Evolutionary conservation across 2,113 vertebrate species (phyloP).

Genomic region (Aleadryas rufinucha): DNA sequence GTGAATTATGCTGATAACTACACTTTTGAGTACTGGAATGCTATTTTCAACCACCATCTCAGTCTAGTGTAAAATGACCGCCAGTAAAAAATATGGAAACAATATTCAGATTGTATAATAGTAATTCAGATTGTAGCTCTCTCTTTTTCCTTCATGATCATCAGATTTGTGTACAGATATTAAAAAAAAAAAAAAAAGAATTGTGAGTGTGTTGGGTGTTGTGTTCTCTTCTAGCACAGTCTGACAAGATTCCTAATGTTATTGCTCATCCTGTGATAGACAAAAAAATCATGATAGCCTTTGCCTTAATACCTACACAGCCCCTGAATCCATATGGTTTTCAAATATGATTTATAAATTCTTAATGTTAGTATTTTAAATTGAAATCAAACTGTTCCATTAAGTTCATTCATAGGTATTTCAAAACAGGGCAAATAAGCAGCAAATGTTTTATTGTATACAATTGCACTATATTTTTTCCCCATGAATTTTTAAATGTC

Average conservation of each 20-base stretch:
- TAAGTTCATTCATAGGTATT: not conserved
- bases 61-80: not conserved
- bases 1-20: not conserved
- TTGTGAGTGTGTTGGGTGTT: not conserved
- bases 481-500: not conserved
- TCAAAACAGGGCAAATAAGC: not conserved
- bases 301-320: not conserved
- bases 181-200: not conserved
- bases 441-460: not conserved
- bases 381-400: not conserved
- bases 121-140: not conserved
- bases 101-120: not conserved
- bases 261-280: not conserved
- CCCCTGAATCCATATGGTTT: rapidly evolving
- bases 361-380: not conserved
- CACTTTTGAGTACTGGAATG: not conserved
- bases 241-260: not conserved
- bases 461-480: not conserved
- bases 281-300: not conserved
- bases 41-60: not conserved
- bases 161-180: not conserved
- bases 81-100: not conserved
- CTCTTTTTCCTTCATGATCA: not conserved
- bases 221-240: not conserved
- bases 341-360: not conserved